Conservation (phyloP, 2,888 invertebrate genomes). For the Athalia rosae region DNA sequence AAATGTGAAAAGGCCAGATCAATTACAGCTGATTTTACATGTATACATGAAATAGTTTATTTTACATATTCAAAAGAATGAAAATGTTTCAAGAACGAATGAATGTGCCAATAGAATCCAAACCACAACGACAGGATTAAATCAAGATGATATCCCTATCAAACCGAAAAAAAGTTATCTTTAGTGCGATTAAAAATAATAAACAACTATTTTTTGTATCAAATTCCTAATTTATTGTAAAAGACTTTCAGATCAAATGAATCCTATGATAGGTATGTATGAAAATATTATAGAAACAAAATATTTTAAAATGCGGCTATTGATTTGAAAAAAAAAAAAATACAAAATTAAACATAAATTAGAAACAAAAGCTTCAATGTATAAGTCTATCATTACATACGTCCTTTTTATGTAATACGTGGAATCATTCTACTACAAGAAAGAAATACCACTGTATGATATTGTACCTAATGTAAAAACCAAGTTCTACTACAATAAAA, state of each 20-base stretch:
- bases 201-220: constrained; percentile 43
- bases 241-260: constrained; percentile 22
- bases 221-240: constrained; percentile 37
- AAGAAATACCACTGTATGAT: constrained; percentile 62
- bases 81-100: constrained; percentile 65
- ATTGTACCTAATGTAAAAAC: constrained; percentile 67
- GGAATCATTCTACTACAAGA: constrained; percentile 65
- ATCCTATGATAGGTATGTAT: constrained; percentile 7
- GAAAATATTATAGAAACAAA: constrained; percentile 1
- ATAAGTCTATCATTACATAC: constrained; percentile 32
- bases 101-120: constrained; percentile 69
- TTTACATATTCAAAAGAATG: constrained; percentile 17
- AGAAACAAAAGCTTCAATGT: constrained; percentile 7
- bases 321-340: neutral
- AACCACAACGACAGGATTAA: constrained; percentile 42
- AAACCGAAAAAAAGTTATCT: constrained; percentile 49
- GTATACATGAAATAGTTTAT: constrained; percentile 1
- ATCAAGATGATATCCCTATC: constrained; percentile 6
- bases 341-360: constrained; percentile 4
- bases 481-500: constrained; percentile 25
- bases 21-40: neutral
- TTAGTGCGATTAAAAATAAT: constrained; percentile 33
- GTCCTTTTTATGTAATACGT: constrained; percentile 64
- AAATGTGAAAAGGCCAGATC: too few species aligned
- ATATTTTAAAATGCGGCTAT: constrained; percentile 15